Base-by-base conservation (phyloP, 2,113 vertebrate species). In the Pomatostomus ruficeps region DNA sequence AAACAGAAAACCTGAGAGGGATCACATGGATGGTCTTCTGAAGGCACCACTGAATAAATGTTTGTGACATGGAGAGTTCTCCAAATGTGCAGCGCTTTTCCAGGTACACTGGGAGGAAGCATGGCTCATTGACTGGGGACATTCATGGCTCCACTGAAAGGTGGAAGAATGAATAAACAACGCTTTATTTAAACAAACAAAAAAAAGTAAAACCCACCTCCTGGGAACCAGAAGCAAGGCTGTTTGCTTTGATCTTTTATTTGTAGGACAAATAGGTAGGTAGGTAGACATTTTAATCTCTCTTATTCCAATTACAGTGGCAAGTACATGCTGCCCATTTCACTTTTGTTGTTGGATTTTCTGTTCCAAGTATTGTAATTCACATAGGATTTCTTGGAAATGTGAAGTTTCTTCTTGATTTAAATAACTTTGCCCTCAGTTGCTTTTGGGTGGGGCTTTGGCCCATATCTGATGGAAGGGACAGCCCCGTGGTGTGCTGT, bases 171-270 rank as follows among this genome's bases (percentile, higher is more conserved):
- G 65, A 72, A 66, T 72, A 89, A 95, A 89, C 36, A 89, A 29
- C 0, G 4, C 26, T 80, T 85, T 71, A 16, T 81, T 85, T 82
- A 78, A 94, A 85, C 38, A 91, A 89, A 63, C 35, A 63, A 36
- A 71, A 46, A 49, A 58, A 40, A 33, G 10, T 46, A 29, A 55
- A 84, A 26, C 12, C 6, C 14, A 14, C 25, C 26, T 72, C 51
- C 68, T 65, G 52, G 61, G n/a, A 72, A 46, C 49, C 42, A 92
- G 58, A 72, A 91, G 31, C 43, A 51, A 31, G 71, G 9, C 10
- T 81, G 54, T 95, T 93, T 96, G n/a, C 86, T 75, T 89, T 91
- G 52, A 35, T 87, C 48, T 28, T 81, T 52, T 92, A 42, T 95
- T 95, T 97, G 52, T 61, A n/a, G n/a, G n/a, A 35, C 35, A 22